phyloP scores from a whole-genome alignment of 1,140 invertebrate genomes.

The Pseudomyrmex concolor region DNA sequence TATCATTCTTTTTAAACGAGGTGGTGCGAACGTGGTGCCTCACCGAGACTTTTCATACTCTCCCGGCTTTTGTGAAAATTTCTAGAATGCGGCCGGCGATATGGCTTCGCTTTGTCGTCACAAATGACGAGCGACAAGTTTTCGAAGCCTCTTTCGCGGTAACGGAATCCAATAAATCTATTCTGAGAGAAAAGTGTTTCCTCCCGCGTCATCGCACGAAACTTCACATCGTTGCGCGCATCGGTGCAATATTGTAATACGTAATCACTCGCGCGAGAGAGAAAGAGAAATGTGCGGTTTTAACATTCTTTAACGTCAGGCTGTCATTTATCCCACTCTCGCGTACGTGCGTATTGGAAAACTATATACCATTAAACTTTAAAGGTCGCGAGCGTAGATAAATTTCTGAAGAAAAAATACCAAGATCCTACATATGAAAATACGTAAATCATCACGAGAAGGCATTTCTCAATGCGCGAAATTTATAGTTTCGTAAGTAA shows the following conservation, averaged over 20 bases:
- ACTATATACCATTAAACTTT: neutral
- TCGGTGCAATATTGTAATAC: neutral
- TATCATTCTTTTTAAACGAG: neutral
- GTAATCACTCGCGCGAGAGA: slow-evolving; percentile 23
- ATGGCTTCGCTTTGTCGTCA: slow-evolving; percentile 61
- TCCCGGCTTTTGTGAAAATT: slow-evolving; percentile 66
- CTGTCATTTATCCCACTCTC: neutral
- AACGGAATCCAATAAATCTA: slow-evolving; percentile 68
- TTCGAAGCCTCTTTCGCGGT: slow-evolving; percentile 64
- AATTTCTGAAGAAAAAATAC: neutral
- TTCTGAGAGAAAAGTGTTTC: slow-evolving; percentile 61
- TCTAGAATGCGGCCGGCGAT: slow-evolving; percentile 64
- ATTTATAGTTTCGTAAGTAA: neutral
- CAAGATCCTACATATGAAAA: neutral
- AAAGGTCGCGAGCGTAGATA: neutral
- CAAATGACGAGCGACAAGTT: slow-evolving; percentile 48
- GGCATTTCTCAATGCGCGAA: neutral
- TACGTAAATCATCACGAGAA: neutral
- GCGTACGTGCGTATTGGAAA: neutral
- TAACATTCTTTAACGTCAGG: neutral
- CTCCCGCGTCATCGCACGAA: slow-evolving; percentile 11
- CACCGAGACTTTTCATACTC: slow-evolving; percentile 1
- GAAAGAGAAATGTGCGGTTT: slow-evolving; percentile 26
- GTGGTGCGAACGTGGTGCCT: neutral
- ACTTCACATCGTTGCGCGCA: neutral